phyloP scores from a whole-genome alignment of 2,113 vertebrate species.

The Microcebus griseorufus region DNA sequence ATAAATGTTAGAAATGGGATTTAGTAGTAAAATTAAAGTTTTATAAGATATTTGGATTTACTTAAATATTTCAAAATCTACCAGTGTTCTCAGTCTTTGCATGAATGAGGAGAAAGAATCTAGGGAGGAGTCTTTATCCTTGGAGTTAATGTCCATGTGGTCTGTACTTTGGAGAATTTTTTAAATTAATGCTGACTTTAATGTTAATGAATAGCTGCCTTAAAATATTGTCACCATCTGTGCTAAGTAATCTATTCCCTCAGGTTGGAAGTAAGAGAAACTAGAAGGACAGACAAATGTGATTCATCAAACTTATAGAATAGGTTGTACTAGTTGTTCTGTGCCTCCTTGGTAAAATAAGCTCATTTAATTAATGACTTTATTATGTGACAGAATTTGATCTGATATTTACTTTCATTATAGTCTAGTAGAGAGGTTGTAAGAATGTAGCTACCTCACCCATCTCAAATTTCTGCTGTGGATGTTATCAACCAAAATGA shows the following conservation, averaged over 20 bases:
- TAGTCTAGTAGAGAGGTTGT: background rate
- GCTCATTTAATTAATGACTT: background rate
- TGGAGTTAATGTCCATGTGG: background rate
- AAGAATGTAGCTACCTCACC: background rate
- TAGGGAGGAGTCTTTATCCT: background rate
- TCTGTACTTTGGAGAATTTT: background rate
- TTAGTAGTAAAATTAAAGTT: background rate
- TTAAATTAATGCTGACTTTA: background rate
- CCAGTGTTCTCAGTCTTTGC: background rate
- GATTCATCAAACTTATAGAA: background rate
- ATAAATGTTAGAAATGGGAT: background rate
- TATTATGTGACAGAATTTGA: background rate
- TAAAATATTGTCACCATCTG: background rate
- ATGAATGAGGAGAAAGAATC: background rate
- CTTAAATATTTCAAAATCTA: background rate
- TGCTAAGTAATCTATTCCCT: background rate
- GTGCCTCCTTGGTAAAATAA: background rate
- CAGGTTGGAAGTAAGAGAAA: background rate
- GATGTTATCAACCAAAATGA: background rate
- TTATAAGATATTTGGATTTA: background rate
- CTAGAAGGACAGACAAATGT: background rate
- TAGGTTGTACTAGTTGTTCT: background rate
- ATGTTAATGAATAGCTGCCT: background rate
- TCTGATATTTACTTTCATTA: background rate
- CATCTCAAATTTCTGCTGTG: background rate